These are phyloP conservation scores for Dasyornis broadbenti DNA, from an alignment of 2,113 vertebrate genomes.

Conservation along the genomic window DNA sequence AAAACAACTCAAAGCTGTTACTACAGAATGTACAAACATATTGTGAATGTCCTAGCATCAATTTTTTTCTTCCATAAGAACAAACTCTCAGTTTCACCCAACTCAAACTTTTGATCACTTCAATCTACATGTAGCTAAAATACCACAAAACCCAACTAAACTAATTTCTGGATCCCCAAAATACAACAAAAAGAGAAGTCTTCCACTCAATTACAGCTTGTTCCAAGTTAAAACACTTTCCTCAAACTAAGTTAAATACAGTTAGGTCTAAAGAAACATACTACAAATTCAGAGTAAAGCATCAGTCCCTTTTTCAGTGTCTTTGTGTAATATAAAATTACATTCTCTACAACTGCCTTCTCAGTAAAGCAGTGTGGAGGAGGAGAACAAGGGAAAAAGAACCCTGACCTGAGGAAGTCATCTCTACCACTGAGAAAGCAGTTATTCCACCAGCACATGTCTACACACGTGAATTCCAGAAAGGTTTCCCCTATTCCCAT, in stretches of 20 bases:
- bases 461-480: background rate
- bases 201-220: background rate
- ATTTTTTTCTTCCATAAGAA: background rate
- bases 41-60: background rate
- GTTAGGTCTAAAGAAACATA: background rate
- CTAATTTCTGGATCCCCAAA: background rate
- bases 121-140: background rate
- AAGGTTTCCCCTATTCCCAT: background rate
- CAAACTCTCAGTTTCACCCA: background rate
- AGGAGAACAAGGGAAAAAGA: background rate
- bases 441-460: background rate
- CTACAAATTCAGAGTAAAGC: background rate
- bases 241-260: background rate
- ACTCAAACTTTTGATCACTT: background rate
- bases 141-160: background rate
- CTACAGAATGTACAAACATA: background rate
- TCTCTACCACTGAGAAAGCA: background rate
- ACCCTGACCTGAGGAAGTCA: background rate
- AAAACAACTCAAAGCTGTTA: background rate
- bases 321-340: background rate
- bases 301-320: background rate
- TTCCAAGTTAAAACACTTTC: background rate
- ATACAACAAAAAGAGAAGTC: background rate
- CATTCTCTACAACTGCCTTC: background rate
- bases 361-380: background rate